Base-by-base conservation (phyloP, 2,113 vertebrate genomes). In the Balaeniceps rex region DNA sequence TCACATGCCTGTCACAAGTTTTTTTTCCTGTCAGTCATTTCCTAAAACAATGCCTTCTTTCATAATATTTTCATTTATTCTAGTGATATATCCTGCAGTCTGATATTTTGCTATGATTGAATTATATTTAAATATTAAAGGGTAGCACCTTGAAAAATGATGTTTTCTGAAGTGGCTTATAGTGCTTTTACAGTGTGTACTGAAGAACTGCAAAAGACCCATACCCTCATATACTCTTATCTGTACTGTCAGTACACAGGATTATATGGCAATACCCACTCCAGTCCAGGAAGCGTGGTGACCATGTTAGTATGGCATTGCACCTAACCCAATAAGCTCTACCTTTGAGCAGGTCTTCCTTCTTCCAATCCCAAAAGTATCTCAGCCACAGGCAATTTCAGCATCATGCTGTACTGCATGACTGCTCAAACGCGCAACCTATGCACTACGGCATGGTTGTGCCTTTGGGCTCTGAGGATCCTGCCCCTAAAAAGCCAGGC, bases 371-470 rank as follows among this genome's bases (percentile, higher is more conserved):
- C 25, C 5, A 4, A 11, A 44, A n/a, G 19, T 2, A 1, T 63
- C 46, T 71, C 1, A 0, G 9, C 12, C 22, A 31, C 10, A 31
- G 60, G 33, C 26, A 28, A 12, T 22, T 70, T 66, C 19, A n/a
- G 5, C 18, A 28, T 29, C 14, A 21, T 31, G 8, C 29, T 68
- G 22, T n/a, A 2, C 11, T 42, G 14, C 19, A 6, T 38, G 17
- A 40, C 6, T 1, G 0, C 38, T 24, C n/a, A 65, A 34, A 36
- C 0, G 4, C 21, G 3, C 19, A 10, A 29, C 19, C 26, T 63
- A 2, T 24, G 12, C 18, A 2, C 40, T 28, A 4, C 1, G 5
- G 13, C 28, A 5, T 7, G 9, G 24, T 15, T 47, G 22, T 2
- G 2, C 34, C 15, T 78, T 82, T 63, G 57, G n/a, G 9, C 5